Percentiles rank a stretch among this genome's conserved stretches.
phyloP scores from a whole-genome alignment of 2,113 vertebrate genomes.

The Pardalotus punctatus region DNA sequence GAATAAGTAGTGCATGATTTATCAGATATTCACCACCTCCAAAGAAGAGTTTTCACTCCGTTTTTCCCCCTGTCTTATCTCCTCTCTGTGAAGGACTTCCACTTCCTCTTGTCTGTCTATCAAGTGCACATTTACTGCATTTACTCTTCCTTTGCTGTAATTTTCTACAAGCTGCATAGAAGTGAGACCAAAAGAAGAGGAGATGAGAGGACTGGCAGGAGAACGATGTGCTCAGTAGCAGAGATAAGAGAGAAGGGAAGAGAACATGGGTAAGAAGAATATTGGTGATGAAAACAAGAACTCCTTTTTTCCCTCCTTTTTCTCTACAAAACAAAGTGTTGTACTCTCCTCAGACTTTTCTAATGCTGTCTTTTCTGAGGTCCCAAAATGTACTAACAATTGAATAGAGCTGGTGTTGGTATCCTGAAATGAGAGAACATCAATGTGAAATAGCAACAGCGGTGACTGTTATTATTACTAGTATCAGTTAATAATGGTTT shows the following conservation, averaged over 20 bases:
- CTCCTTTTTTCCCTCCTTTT: not conserved
- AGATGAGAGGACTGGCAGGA: not conserved
- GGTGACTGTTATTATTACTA: not conserved
- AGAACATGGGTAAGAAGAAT: not conserved
- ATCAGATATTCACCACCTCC: not conserved
- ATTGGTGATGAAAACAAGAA: not conserved
- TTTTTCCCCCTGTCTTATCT: not conserved
- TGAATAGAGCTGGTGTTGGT: not conserved
- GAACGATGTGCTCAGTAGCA: not conserved
- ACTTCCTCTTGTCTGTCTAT: not conserved
- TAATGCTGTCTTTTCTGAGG: not conserved
- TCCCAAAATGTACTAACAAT: not conserved
- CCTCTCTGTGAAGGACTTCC: not conserved
- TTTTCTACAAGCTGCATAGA: not conserved
- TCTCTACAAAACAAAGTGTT: not conserved
- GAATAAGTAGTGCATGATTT: not conserved
- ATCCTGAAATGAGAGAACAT: not conserved
- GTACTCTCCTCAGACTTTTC: not conserved
- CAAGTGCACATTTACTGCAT: not conserved
- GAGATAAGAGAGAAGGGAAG: not conserved
- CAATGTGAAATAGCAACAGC: not conserved
- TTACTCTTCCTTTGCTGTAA: not conserved
- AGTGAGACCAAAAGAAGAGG: not conserved
- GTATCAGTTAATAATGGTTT: not conserved
- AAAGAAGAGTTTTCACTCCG: not conserved